A percentile compares a stretch with the other conserved stretches of the same genome.
phyloP scores from a whole-genome alignment of 1,140 invertebrate species.

The Macrosteles quadrilineatus region DNA sequence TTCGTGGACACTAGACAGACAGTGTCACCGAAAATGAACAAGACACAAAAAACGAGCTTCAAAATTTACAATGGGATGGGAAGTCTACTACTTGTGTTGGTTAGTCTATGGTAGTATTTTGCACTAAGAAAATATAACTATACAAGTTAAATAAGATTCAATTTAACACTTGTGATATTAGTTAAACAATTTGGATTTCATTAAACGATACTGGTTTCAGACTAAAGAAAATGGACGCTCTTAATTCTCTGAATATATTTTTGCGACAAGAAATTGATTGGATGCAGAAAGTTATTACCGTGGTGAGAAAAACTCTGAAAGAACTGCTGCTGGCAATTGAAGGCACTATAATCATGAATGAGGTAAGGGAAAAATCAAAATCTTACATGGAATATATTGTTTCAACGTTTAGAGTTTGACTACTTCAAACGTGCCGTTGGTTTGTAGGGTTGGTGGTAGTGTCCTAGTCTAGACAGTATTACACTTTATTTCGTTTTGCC shows the following conservation, averaged over 20 bases:
- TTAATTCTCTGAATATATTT: constrained; percentile 77
- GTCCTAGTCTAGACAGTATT: too few relatives aligned
- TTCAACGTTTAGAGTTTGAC: too few relatives aligned
- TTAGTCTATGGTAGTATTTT: too few relatives aligned
- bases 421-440: too few relatives aligned
- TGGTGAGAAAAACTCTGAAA: constrained; percentile 63
- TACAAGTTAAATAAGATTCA: neutral
- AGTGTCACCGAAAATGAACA: neutral
- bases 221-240: constrained; percentile 62
- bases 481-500: too few relatives aligned
- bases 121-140: neutral
- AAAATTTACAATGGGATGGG: too few relatives aligned
- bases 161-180: neutral
- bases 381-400: constrained; percentile 26
- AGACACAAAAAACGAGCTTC: too few relatives aligned
- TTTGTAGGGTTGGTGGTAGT: too few relatives aligned
- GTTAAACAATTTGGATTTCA: neutral
- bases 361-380: too few relatives aligned
- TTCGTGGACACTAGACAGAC: too few relatives aligned
- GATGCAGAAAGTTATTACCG: constrained; percentile 70
- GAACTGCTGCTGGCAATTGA: constrained; percentile 77
- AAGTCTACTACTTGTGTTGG: too few relatives aligned
- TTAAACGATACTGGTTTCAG: constrained; percentile 45
- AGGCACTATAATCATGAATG: constrained; percentile 81
- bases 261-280: constrained; percentile 77